Evolutionary conservation across 2,797 vertebrate species (phyloP), one percentile per base, ranked within the genome.

Genomic region (Oreonectes daqikongensis): DNA sequence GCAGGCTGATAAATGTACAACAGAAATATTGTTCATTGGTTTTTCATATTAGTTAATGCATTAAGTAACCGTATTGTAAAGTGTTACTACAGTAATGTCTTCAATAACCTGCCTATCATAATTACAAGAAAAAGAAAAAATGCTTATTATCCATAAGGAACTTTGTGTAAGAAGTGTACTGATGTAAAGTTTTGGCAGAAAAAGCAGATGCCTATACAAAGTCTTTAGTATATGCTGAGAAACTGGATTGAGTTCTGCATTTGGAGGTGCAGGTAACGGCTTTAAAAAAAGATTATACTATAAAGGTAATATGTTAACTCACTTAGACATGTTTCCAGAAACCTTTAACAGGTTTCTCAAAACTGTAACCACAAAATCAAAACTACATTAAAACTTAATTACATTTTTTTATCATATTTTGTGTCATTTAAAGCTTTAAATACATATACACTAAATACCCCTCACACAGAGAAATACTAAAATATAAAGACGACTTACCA

Each of bases 261-360:
- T 70, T 70, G 44, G 30, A 64, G 72, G 69, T 70, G 22, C 46
- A 80, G 72, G 32, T 50, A 57, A 80, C 32, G 28, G 40, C 50
- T 71, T 42, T 63, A 71, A 69, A 64, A 65, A 66, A 71, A 80
- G 67, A 76, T 59, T 76, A 80, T 59, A 80, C 68, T 75, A 32
- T 71, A 64, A 80, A 44, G 17, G 66, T 75, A 80, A 80, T 65
- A 80, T 18, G 15, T 46, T 72, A 46, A 32, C 17, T 30, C 17
- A 60, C 17, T 64, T 20, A 57, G 14, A 42, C 22, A 30, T 17
- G 22, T 17, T 75, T 75, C 24, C 48, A 57, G 38, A 67, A 75
- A 67, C 24, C 38, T 22, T 44, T 75, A 64, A 32, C 30, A 35
- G 32, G 42, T 42, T 66, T 55, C 10, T n/a, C 14, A 32, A 28